These are phyloP conservation scores for Holotrichia oblita DNA, from an alignment of 1,140 invertebrate species.

Conservation along the genomic window DNA sequence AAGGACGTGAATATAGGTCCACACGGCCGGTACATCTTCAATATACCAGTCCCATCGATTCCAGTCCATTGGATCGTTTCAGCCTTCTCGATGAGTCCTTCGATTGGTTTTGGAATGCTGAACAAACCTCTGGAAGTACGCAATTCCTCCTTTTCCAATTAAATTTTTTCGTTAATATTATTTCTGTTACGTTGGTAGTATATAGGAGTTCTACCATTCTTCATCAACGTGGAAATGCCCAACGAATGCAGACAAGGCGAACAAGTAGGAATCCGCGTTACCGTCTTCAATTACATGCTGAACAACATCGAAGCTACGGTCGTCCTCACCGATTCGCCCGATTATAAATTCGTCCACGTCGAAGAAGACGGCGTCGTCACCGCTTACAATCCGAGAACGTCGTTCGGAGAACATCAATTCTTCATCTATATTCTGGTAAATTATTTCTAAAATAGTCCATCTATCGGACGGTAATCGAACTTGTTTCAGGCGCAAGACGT, in stretches of 20 bases:
- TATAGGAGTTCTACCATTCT: conserved; percentile 88
- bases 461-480: too few relatives aligned
- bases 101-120: conserved; percentile 87
- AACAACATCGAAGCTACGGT: conserved; percentile 86
- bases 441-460: too few relatives aligned
- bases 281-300: conserved; percentile 93
- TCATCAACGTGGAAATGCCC: conserved; percentile 95
- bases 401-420: conserved; percentile 92
- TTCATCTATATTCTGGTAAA: conserved; percentile 80
- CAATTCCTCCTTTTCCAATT: conserved; percentile 42
- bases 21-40: conserved; percentile 87
- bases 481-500: conserved; percentile 74
- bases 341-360: conserved; percentile 95
- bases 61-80: conserved; percentile 94
- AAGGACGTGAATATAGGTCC: conserved; percentile 93
- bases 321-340: conserved; percentile 82
- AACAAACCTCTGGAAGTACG: conserved; percentile 75
- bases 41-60: conserved; percentile 82
- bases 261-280: conserved; percentile 91
- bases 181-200: conserved; percentile 68
- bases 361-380: conserved; percentile 88
- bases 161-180: background rate
- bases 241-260: conserved; percentile 85
- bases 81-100: conserved; percentile 88
- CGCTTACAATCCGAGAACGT: conserved; percentile 87